Base-by-base conservation (phyloP, 2,113 vertebrate species). In the Ramphastos sulfuratus region DNA sequence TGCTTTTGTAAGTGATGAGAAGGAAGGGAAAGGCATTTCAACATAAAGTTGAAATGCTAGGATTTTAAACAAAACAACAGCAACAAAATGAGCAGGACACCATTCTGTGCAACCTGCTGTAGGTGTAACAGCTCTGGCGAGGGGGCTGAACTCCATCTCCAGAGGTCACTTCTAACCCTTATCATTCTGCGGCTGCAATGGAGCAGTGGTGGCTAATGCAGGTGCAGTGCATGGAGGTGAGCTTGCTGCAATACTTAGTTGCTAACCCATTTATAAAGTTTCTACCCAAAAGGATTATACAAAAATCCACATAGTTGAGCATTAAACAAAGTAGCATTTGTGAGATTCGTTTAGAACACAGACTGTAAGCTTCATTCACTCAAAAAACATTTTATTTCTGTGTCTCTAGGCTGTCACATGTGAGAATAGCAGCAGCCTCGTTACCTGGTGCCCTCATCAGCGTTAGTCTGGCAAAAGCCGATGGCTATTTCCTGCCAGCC, bases 321-420 rank as follows among this genome's bases (percentile, higher is more conserved):
- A 30, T 35, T 14, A 4, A 44, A 15, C 17, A 3, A 23, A 35
- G 27, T 0, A 25, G 18, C 2, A 12, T 18, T 61, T 21, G 2
- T 7, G 31, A 56, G 48, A 6, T 7, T 10, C 12, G 50, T 2
- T 3, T 2, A 14, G 33, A 7, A 4, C 25, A 1, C 18, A 46
- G 5, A 15, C 2, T 35, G 16, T 13, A 9, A 19, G 33, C 10
- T 30, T 12, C 19, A 1, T 10, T 50, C 20, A 39, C 37, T 39
- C 37, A 39, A 39, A 39, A 39, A 39, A 4, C 31, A 4, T 37
- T 31, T 18, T 9, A 11, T 9, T 9, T 9, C 27, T 10, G n/a
- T 2, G 19, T 1, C 4, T 18, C 5, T 1, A 1, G 25, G n/a
- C 55, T 3, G 33, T 0, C 0, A 1, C 1, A 8, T 0, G 42